Evolutionary conservation across 2,113 vertebrate genomes (phyloP), one percentile per base, ranked within the genome.

Genomic region (Australoheros scitulus): DNA sequence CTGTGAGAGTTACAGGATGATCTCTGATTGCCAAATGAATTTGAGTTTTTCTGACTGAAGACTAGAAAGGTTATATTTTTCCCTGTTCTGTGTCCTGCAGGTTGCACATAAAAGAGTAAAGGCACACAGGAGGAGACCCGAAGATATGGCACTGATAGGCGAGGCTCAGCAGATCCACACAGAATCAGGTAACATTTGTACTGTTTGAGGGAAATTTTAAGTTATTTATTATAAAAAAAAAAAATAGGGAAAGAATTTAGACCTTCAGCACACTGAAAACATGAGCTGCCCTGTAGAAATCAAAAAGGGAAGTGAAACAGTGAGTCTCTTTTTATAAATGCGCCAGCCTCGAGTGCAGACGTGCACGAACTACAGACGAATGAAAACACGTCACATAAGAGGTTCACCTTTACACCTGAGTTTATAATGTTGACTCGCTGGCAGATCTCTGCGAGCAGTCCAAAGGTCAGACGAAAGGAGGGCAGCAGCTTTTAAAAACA

Each of bases 91-190:
- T 70, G 83, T 57, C 57, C 61, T 36, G 17, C 80, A 94, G 92
- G 82, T 93, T 47, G 26, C 55, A 61, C 82, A 93, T 2, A 94
- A 89, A 70, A 93, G 85, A 81, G 57, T 93, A 0, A 94, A 94
- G 65, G 83, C 85, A 1, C 89, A 94, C 81, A 79, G 89, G 80
- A 90, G 87, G 11, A 93, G 87, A 84, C 87, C 92, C 1, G 89
- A 91, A 26, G 88, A 92, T 55, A 79, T 7, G 4, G 85, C 65
- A 0, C 82, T 83, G 82, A 92, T 32, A 14, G 85, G 52, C 60
- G 79, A 88, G 20, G 47, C 29, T 0, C 59, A 70, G 59, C 65
- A 24, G 3, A 81, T 22, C 59, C 20, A 32, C 18, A 5, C 10
- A 20, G 14, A 72, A 64, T 14, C 79, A 83, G 91, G 93, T 94